Conservation (phyloP, 2,113 vertebrate genomes). For the Laticauda colubrina region DNA sequence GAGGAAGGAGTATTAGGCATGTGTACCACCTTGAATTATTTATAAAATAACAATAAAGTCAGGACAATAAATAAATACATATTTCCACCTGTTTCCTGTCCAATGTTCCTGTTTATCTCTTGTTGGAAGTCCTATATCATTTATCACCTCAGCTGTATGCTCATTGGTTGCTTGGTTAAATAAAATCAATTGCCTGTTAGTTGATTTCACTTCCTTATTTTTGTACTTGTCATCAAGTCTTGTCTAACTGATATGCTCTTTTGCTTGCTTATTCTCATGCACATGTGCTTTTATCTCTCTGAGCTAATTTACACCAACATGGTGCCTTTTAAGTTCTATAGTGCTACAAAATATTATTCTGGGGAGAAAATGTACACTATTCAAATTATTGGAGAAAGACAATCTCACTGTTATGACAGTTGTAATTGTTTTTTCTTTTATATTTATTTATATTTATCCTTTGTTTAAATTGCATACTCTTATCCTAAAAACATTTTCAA, state of each 20-base stretch:
- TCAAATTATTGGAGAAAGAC: background rate
- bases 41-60: background rate
- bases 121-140: background rate
- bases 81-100: background rate
- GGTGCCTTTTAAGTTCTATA: background rate
- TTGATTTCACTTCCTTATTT: background rate
- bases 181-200: background rate
- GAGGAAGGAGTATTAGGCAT: background rate
- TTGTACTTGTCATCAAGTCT: background rate
- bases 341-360: background rate
- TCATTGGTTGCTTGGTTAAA: background rate
- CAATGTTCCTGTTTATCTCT: background rate
- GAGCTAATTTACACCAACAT: background rate
- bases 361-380: background rate
- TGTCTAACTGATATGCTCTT: background rate
- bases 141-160: background rate
- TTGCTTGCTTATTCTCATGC: background rate
- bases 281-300: background rate
- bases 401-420: background rate
- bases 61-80: background rate
- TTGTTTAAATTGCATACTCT: background rate
- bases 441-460: background rate
- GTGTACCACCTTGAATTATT: background rate
- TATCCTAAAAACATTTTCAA: background rate
- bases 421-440: background rate